Conservation (phyloP, 1,140 invertebrate genomes). For the Brachionus manjavacas region DNA sequence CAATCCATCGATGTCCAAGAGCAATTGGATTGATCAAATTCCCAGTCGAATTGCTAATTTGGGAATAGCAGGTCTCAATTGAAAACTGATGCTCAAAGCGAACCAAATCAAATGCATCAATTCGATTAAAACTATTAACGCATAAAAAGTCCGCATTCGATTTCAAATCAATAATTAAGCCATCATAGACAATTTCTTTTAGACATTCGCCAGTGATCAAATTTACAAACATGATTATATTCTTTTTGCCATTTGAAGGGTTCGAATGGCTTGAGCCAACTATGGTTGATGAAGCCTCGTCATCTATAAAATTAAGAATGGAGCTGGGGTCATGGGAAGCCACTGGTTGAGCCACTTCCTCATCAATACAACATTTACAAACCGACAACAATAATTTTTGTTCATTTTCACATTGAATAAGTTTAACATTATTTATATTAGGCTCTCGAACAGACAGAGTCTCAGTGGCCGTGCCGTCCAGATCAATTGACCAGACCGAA, state of each 20-base stretch:
- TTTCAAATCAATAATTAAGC: slow-evolving; percentile 18
- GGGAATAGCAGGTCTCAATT: slow-evolving; percentile 31
- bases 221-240: not conserved
- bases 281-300: not conserved
- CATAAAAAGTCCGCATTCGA: slow-evolving; percentile 18
- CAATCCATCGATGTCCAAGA: slow-evolving; percentile 67
- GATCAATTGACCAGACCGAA: slow-evolving; percentile 20
- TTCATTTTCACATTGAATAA: not conserved
- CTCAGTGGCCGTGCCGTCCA: slow-evolving; percentile 23
- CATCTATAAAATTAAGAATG: slow-evolving; percentile 4
- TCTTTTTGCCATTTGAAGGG: not conserved
- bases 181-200: slow-evolving; percentile 12
- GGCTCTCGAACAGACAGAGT: slow-evolving; percentile 4
- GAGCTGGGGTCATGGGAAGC: not conserved
- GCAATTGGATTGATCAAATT: slow-evolving; percentile 73
- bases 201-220: slow-evolving; percentile 1
- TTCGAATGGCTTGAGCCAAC: not conserved
- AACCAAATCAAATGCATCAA: slow-evolving; percentile 26
- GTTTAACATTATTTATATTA: slow-evolving; percentile 5
- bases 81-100: not conserved
- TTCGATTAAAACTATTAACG: slow-evolving; percentile 15
- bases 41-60: slow-evolving; percentile 33
- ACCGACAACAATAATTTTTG: slow-evolving; percentile 26
- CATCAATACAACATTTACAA: slow-evolving; percentile 20
- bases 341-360: not conserved